Conservation (phyloP, 2,888 invertebrate genomes). For the Brachyopa scutellaris region DNA sequence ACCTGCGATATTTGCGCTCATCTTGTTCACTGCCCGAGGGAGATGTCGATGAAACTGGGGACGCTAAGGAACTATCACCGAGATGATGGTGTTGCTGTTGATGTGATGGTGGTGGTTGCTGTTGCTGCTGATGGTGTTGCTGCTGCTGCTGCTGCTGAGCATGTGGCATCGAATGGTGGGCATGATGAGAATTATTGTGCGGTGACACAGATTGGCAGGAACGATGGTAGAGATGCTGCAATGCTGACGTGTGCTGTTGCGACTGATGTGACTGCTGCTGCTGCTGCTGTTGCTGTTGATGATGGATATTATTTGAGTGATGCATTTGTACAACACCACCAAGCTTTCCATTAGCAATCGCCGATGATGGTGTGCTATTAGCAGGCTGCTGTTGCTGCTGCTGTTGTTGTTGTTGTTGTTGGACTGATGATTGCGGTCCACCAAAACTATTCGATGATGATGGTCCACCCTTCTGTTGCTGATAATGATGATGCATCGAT, state of each 20-base stretch:
- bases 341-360: slow-evolving; percentile 24
- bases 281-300: slow-evolving; percentile 34
- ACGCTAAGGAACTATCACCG: slow-evolving; percentile 59
- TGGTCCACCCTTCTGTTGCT: slow-evolving; percentile 22
- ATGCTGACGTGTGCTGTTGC: too few relatives aligned
- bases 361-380: slow-evolving; percentile 7
- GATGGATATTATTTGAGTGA: slow-evolving; percentile 42
- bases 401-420: too few relatives aligned
- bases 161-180: slow-evolving; percentile 32
- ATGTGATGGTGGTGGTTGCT: slow-evolving; percentile 17
- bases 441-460: slow-evolving; percentile 78
- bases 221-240: slow-evolving; percentile 66
- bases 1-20: slow-evolving; percentile 45
- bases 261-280: slow-evolving; percentile 15
- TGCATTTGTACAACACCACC: slow-evolving; percentile 34
- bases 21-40: slow-evolving; percentile 49
- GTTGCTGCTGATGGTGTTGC: slow-evolving; percentile 51
- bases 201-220: slow-evolving; percentile 73
- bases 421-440: slow-evolving; percentile 30
- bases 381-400: slow-evolving; percentile 43
- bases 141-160: slow-evolving; percentile 40
- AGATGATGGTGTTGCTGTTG: slow-evolving; percentile 59
- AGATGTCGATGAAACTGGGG: slow-evolving; percentile 53
- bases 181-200: slow-evolving; percentile 63
- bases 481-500: slow-evolving; percentile 48